These are phyloP conservation scores for Sebastes iracundus DNA, from an alignment of 2,797 vertebrate species.

Conservation along the genomic window DNA sequence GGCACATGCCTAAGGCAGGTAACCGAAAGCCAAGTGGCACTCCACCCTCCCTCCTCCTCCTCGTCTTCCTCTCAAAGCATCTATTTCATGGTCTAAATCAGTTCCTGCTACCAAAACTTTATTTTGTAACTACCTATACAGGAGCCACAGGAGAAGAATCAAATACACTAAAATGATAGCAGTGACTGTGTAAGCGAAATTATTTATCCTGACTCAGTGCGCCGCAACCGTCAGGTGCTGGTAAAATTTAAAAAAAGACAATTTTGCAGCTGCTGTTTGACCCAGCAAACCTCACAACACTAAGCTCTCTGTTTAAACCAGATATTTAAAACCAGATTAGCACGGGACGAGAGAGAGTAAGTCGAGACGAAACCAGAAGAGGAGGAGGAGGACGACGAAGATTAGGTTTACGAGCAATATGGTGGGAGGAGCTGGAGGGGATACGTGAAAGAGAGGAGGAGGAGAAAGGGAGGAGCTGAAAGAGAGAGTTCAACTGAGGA, in stretches of 20 bases:
- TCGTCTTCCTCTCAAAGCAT: neutral
- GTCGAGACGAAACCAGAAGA: constrained; percentile 13
- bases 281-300: neutral
- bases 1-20: neutral
- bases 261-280: constrained; percentile 29
- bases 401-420: neutral
- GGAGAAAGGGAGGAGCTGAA: constrained; percentile 19
- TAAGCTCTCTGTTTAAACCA: neutral
- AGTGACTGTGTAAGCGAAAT: neutral
- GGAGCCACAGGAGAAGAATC: constrained; percentile 24
- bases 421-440: constrained; percentile 28
- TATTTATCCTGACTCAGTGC: neutral
- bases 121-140: constrained; percentile 26
- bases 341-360: neutral
- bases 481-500: constrained; percentile 62
- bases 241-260: neutral
- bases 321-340: constrained; percentile 10
- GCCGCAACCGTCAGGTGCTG: constrained; percentile 24
- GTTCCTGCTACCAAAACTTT: constrained; percentile 7
- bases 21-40: constrained; percentile 20
- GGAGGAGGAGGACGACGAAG: constrained; percentile 20
- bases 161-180: constrained; percentile 28
- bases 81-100: constrained; percentile 11
- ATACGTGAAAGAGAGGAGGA: constrained; percentile 6
- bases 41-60: neutral